Evolutionary conservation across 2,888 invertebrate genomes (phyloP).

Genomic region (Aleiodes testaceus): DNA sequence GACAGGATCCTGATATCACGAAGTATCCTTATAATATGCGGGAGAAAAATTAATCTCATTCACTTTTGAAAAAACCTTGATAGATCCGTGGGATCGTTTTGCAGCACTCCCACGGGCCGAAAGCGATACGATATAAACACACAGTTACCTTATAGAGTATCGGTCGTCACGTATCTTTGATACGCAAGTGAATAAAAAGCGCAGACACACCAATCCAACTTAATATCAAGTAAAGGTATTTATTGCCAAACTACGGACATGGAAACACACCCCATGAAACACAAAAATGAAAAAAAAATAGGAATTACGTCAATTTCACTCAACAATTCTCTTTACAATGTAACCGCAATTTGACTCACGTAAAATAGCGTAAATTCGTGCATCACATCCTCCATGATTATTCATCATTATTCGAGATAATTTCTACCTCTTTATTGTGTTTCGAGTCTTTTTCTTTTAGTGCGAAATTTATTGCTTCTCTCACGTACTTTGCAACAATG

Average conservation of each 20-base stretch:
- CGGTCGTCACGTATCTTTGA: slow-evolving; percentile 52
- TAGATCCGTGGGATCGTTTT: slow-evolving; percentile 66
- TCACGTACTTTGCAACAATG: slow-evolving; percentile 27
- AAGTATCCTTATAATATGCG: neutral
- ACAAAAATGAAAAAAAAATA: slow-evolving; percentile 7
- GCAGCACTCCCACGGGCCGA: slow-evolving; percentile 65
- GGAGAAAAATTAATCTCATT: slow-evolving; percentile 25
- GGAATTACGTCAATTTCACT: slow-evolving; percentile 41
- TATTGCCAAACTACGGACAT: slow-evolving; percentile 7
- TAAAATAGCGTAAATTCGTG: slow-evolving; percentile 8
- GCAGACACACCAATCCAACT: slow-evolving; percentile 19
- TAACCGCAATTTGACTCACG: slow-evolving; percentile 9
- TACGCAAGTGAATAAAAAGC: slow-evolving; percentile 35
- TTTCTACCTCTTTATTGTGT: neutral
- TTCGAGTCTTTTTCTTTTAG: neutral
- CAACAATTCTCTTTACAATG: slow-evolving; percentile 10
- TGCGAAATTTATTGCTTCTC: slow-evolving; percentile 22
- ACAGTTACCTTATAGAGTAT: slow-evolving; percentile 56
- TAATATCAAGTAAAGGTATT: slow-evolving; percentile 31
- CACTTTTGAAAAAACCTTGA: slow-evolving; percentile 60
- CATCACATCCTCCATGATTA: slow-evolving; percentile 7
- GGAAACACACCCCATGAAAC: slow-evolving; percentile 26
- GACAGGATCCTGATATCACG: slow-evolving; percentile 26
- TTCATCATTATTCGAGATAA: slow-evolving; percentile 14
- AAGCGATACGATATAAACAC: slow-evolving; percentile 39